Conservation (phyloP, 2,113 vertebrate species). For the Oceanites oceanicus region DNA sequence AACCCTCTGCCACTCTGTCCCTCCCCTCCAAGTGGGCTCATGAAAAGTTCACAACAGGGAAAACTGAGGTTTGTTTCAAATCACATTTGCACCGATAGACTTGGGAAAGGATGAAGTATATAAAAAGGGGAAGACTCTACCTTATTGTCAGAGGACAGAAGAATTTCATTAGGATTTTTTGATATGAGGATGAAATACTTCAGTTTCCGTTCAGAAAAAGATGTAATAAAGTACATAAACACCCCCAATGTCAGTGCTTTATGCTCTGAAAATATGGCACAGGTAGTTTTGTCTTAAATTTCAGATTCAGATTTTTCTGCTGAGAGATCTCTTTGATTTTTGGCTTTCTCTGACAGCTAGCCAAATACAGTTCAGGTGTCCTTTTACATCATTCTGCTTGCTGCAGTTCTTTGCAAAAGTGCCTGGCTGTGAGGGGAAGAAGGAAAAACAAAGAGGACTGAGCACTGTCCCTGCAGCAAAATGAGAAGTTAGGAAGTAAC, state of each 20-base stretch:
- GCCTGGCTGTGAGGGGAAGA: not conserved
- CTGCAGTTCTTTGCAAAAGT: not conserved
- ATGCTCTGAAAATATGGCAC: not conserved
- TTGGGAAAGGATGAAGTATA: not conserved
- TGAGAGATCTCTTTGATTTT: not conserved
- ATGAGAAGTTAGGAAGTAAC: not conserved
- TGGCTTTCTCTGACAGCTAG: not conserved
- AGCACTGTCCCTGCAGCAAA: not conserved
- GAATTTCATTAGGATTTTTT: not conserved
- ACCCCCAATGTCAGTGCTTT: not conserved
- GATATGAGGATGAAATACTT: not conserved
- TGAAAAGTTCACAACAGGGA: not conserved
- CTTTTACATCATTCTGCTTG: not conserved
- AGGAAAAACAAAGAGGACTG: not conserved
- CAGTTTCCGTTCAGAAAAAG: not conserved
- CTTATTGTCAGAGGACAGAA: not conserved
- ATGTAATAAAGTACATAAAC: not conserved
- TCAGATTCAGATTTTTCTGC: not conserved
- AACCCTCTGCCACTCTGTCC: not conserved
- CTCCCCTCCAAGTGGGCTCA: fast-evolving
- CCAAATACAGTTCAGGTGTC: not conserved
- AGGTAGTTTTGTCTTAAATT: not conserved
- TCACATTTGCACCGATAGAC: not conserved
- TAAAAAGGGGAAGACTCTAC: not conserved
- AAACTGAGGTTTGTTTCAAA: not conserved